A percentile compares a stretch with the other conserved stretches of the same genome.
These are phyloP conservation scores for Suricata suricatta DNA, from an alignment of 2,113 vertebrate genomes.

Conservation along the genomic window DNA sequence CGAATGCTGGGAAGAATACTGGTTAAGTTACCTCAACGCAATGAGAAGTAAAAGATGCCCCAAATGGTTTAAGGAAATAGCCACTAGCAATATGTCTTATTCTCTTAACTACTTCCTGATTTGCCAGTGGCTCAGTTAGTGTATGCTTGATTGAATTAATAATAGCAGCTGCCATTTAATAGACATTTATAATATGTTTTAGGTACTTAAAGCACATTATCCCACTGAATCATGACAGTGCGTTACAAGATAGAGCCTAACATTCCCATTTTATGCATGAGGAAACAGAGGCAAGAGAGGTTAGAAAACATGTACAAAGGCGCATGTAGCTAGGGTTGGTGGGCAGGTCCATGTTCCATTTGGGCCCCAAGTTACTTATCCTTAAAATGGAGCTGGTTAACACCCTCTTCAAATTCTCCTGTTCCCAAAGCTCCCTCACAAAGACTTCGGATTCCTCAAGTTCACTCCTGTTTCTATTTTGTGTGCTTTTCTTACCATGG, in stretches of 20 bases:
- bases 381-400: neutral
- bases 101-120: neutral
- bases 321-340: neutral
- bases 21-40: neutral
- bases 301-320: neutral
- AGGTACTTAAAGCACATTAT: neutral
- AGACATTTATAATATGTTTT: constrained; percentile 17
- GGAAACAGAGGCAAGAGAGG: neutral
- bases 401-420: neutral
- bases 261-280: neutral
- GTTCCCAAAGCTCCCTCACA: neutral
- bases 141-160: constrained; percentile 10
- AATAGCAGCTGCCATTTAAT: neutral
- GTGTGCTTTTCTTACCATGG: neutral
- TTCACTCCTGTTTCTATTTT: neutral
- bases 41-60: neutral
- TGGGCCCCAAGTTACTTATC: neutral
- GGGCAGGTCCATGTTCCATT: neutral
- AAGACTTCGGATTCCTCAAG: neutral
- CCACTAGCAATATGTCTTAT: neutral
- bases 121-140: constrained; percentile 15
- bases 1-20: neutral
- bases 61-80: neutral
- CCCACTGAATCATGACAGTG: neutral
- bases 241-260: neutral